These are phyloP conservation scores for Octopus sinensis DNA, from an alignment of 1,140 invertebrate genomes.

Conservation along the genomic window DNA sequence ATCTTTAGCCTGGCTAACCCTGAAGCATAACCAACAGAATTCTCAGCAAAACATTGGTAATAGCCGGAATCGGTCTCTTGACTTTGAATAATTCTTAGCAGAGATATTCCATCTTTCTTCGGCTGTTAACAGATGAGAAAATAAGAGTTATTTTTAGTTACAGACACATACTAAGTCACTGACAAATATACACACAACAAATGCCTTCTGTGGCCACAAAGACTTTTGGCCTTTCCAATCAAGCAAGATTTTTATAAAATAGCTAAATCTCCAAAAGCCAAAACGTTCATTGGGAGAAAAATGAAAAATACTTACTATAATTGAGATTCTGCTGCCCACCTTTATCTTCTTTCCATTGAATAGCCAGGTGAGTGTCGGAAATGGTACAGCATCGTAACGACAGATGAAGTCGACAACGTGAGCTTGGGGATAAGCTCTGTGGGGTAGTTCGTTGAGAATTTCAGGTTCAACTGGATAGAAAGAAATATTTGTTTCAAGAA, in stretches of 20 bases:
- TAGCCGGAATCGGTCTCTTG: conserved; percentile 31
- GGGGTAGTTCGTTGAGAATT: conserved; percentile 20
- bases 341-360: conserved; percentile 26
- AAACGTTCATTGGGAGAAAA: too few species aligned
- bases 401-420: conserved; percentile 29
- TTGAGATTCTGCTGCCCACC: neutral
- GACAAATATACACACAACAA: too few species aligned
- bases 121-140: neutral
- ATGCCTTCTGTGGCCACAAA: too few species aligned
- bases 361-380: conserved; percentile 33
- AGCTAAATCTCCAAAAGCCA: too few species aligned
- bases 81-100: conserved; percentile 21
- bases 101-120: neutral
- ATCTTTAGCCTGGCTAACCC: conserved; percentile 46
- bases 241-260: too few species aligned
- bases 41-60: conserved; percentile 42
- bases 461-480: conserved; percentile 29
- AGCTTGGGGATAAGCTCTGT: conserved; percentile 23
- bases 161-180: too few species aligned
- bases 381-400: conserved; percentile 27
- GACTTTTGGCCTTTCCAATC: too few species aligned
- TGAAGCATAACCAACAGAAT: conserved; percentile 31
- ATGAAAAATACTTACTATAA: neutral
- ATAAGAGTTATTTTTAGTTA: neutral
- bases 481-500: conserved; percentile 5